Evolutionary conservation across 2,113 vertebrate species (phyloP), one percentile per base, ranked within the genome.

Genomic region (Riparia riparia): DNA sequence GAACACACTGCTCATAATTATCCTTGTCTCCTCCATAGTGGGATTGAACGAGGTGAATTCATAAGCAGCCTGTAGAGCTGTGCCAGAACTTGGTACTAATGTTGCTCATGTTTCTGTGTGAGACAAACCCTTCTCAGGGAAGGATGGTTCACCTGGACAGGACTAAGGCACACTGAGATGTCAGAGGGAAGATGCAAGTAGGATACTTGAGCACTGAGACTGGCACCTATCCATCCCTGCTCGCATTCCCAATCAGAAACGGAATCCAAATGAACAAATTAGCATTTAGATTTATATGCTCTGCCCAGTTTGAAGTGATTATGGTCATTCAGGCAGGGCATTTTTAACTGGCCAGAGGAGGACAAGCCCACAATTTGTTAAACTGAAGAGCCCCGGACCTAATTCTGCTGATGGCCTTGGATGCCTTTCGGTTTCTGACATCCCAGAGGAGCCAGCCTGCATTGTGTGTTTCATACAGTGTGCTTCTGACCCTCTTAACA

Each of bases 401-500:
- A 32, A 45, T 95, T 89, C 69, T 94, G 69, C 60, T 68, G n/a
- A 4, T 42, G 71, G 85, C 66, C 51, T 80, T 29, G 71, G 51
- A 61, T 83, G 64, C 56, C 79, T 91, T 76, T 83, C 64, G 85
- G 49, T 81, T 90, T 10, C 56, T 71, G 71, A 26, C 5, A 14
- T 73, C 87, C 73, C 91, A 34, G 86, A 86, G 86, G 94, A 93
- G 69, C 22, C 81, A 89, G 89, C 61, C 73, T 51, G 89, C 37
- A 12, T 49, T 50, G 72, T 54, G 70, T 41, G 65, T 71, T 93
- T 89, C 34, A 2, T 79, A 49, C 78, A 64, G 11, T 94, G 45
- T 87, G 76, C 73, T 65, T 82, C 86, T 96, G 94, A 94, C 93
- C 94, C 87, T 95, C 78, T 95, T 95, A 94, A 69, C 39, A 5